Evolutionary conservation across 1,140 invertebrate genomes (phyloP), one percentile per base, ranked within the genome.

Genomic region (Laupala kohalensis): DNA sequence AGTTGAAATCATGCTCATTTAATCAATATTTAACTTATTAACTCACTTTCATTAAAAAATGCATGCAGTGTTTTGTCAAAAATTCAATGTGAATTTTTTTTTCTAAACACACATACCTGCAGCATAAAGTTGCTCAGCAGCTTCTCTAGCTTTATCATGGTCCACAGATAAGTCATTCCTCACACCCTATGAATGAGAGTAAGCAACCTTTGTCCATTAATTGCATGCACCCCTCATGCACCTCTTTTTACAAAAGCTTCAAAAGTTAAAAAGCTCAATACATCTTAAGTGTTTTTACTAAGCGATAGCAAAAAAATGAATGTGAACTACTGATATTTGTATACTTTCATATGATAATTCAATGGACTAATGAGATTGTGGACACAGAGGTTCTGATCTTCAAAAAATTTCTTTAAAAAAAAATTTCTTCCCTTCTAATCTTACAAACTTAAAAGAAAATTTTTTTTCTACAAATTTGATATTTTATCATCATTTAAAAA

Each of bases 111-210:
- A 53, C 37, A 1, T 78, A 79, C 78, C 87, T 25, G 87, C 86
- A 69, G 83, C 82, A 75, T 83, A 87, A 6, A 89, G 79, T 74
- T 82, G 79, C 73, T 86, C 81, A 2, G 87, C 86, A 67, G 82
- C 78, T 74, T 87, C 86, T 25, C 79, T 79, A 12, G 87, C 87
- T 67, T 81, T 81, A 1, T 69, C 80, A 0, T 77, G 72, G 80
- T 87, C 83, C 53, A 84, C 81, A 19, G 79, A 75, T 67, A 75
- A 71, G 64, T 77, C 73, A 70, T 81, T 74, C 80, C 81, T 37
- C 24, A 76, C 77, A 25, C 78, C 78, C 78, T 79, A 62, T 25
- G 73, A 26, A 67, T 24, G 64, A 68, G 64, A 68, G n/a, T 27
- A 27, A 53, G 37, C 37, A 53, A 19, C 37, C 37, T 13, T 53